Evolutionary conservation across 2,113 vertebrate species (phyloP).

Genomic region (Puma concolor): DNA sequence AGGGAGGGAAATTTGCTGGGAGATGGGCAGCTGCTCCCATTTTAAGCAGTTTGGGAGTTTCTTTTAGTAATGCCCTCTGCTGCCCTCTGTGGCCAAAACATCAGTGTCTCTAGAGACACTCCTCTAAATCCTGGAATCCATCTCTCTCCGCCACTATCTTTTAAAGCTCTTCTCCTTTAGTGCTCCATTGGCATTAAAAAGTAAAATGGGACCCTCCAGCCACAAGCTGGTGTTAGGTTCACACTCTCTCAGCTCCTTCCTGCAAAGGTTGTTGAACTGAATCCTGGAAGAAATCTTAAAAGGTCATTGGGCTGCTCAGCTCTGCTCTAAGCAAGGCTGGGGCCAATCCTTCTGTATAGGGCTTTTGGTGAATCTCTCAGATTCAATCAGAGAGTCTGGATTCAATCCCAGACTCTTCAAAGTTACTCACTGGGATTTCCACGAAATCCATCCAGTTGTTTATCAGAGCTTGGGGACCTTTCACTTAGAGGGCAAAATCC

Average conservation of each 20-base stretch:
- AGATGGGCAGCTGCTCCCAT: not conserved
- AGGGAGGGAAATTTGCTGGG: not conserved
- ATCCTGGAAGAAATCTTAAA: slow-evolving; percentile 9
- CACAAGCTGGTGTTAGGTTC: not conserved
- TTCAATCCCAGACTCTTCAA: not conserved
- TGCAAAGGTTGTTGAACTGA: slow-evolving; percentile 33
- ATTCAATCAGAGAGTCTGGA: not conserved
- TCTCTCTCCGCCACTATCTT: not conserved
- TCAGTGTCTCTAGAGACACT: not conserved
- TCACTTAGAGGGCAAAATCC: slow-evolving; percentile 31
- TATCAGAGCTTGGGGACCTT: slow-evolving; percentile 19
- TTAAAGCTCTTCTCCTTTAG: not conserved
- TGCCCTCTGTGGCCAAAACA: slow-evolving; percentile 58
- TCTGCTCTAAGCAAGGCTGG: slow-evolving; percentile 7
- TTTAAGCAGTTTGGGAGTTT: not conserved
- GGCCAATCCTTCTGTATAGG: not conserved
- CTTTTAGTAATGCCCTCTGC: slow-evolving; percentile 37
- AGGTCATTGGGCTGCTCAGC: not conserved
- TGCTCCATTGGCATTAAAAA: not conserved
- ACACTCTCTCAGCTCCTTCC: not conserved
- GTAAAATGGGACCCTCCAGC: not conserved
- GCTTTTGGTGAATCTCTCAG: not conserved
- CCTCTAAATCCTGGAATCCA: not conserved
- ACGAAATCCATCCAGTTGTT: slow-evolving; percentile 55
- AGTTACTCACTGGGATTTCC: slow-evolving; percentile 15